Evolutionary conservation across 2,113 vertebrate genomes (phyloP), one percentile per base, ranked within the genome.

Genomic region (Atrichornis clamosus): DNA sequence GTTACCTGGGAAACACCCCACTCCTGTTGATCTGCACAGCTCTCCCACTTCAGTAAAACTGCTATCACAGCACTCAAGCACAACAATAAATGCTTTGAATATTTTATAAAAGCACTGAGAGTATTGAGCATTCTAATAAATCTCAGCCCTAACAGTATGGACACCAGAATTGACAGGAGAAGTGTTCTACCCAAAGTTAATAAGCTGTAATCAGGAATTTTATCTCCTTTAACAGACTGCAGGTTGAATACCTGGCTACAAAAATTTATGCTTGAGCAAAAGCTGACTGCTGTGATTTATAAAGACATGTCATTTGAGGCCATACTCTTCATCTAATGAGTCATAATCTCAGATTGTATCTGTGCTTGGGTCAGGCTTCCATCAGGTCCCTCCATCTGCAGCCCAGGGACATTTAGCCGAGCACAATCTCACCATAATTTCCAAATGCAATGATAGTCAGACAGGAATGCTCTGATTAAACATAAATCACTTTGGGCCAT

Each of bases 381-480:
- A 87, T 68, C 80, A 62, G 37, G 75, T 72, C 32, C 74, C 69
- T 72, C 70, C 73, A 44, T 44, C 64, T 87, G 72, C 35, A 90
- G 80, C 64, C 47, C 93, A 68, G 70, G 77, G 75, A 86, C 80
- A 80, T 65, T 83, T 9, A 90, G 85, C 59, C 52, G 82, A 87
- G 91, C 73, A 86, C 80, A 84, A 75, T 50, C 89, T 78, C 14
- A 0, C 68, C 93, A 84, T 92, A 12, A 90, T 84, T 95, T 94
- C 69, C 78, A 74, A 95, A 91, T 8, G 56, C 80, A 86, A 6
- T 28, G 93, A 67, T 26, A 60, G 90, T 35, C 78, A 67, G 83
- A 70, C 76, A 95, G 89, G 47, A 88, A 89, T 11, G 50, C 68
- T 90, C 92, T 81, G 83, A 92, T 90, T 86, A 90, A 92, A 74